Base-by-base conservation (phyloP, 2,888 invertebrate genomes). In the Baccha elongata region DNA sequence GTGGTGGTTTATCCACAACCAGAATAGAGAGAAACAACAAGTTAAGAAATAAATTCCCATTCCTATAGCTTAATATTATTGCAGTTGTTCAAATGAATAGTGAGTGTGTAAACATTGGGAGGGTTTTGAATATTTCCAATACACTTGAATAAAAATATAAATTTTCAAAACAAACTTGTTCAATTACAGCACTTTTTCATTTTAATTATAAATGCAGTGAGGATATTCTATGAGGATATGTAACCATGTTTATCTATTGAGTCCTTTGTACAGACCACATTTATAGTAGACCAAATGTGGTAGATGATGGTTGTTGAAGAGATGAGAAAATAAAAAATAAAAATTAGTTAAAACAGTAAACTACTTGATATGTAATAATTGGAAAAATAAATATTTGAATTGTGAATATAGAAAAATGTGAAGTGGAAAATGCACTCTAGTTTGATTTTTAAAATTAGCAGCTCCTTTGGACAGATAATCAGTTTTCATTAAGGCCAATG, bases 381-480 rank as follows among this genome's bases (percentile, higher is more conserved):
- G 53, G 15, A 65, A 65, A 65, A 60, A 35, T 35, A 79, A 78
- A 78, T 79, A 79, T 79, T 79, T 29, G 55, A 42, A 42, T 35
- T 26, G 2, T 55, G 37, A 55, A 55, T 55, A 37, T 13, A 55
- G n/a, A 52, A 52, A n/a, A 26, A 17, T 60, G 42, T 60, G 26
- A 60, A 42, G 60, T 60, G 60, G 60, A 60, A 60, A 60, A 60
- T 60, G 42, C 60, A 60, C 60, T 60, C 6, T 29, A 42, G n/a
- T 55, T 55, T 37, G n/a, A 44, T 29, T 60, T 44, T 29, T 44
- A 60, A 60, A 29, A 60, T 60, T 44, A 32, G 5, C 10, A 29
- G 53, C 1, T 13, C 8, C 13, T 40, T 40, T 40, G 37, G 37
- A 3, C 21, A 15, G 55, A 52, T 4, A 23, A 58, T 58, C 58